A percentile compares a stretch with the other conserved stretches of the same genome.
Evolutionary conservation across 2,888 invertebrate species (phyloP).

Genomic region (Idaea straminata): DNA sequence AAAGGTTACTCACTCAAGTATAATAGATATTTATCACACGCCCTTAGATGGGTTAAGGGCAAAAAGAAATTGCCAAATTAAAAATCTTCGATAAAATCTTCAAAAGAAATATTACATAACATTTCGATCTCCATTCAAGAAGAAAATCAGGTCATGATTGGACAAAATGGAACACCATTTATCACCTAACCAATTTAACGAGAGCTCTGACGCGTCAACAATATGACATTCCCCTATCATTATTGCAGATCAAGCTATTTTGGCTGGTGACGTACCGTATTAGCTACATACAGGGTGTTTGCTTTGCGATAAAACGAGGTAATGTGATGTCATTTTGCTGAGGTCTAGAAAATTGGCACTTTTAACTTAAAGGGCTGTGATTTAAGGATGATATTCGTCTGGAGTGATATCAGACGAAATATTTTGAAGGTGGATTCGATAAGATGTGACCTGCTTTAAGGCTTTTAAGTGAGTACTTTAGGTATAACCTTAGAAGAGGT

Average conservation of each 20-base stretch:
- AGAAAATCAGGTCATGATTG: constrained; percentile 38
- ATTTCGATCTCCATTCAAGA: constrained; percentile 18
- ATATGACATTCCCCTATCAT: neutral
- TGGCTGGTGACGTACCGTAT: constrained; percentile 26
- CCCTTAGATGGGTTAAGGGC: neutral
- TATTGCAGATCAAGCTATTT: constrained; percentile 15
- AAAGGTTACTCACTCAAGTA: neutral
- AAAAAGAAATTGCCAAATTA: neutral
- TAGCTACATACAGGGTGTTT: constrained; percentile 31
- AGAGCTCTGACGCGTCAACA: constrained; percentile 4
- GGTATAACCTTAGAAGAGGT: neutral
- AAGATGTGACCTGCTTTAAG: constrained; percentile 3
- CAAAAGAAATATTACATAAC: constrained; percentile 18
- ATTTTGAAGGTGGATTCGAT: constrained; percentile 4
- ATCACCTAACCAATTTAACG: constrained; percentile 9
- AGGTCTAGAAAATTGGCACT: constrained; percentile 17
- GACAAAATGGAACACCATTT: constrained; percentile 30
- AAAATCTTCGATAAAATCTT: constrained; percentile 3
- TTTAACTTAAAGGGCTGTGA: neutral
- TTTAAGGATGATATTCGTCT: neutral
- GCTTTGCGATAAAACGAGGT: constrained; percentile 34
- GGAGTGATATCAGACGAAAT: neutral
- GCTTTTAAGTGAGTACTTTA: neutral
- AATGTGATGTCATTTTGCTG: constrained; percentile 37
- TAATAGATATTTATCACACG: neutral